Percentiles rank a stretch among this genome's conserved stretches.
phyloP scores from a whole-genome alignment of 2,888 invertebrate genomes.

The Blera fallax region DNA sequence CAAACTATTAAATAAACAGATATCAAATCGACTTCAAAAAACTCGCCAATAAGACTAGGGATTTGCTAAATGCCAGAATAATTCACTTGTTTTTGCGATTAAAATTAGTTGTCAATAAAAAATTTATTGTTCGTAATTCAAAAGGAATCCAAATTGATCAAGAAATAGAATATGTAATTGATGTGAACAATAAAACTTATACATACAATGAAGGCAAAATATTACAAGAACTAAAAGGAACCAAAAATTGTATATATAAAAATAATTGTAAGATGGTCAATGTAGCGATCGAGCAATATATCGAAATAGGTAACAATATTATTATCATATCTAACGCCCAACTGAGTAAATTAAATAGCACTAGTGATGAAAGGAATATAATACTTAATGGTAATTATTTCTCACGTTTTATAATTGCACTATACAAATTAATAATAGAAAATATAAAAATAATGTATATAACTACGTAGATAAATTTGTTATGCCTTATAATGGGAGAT shows the following conservation, averaged over 20 bases:
- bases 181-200: not conserved
- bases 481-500: not conserved
- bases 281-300: too few relatives aligned
- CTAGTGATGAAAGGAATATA: too few relatives aligned
- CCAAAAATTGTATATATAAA: not conserved
- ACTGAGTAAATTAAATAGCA: too few relatives aligned
- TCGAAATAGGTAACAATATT: too few relatives aligned
- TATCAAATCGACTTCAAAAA: too few relatives aligned
- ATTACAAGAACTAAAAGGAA: not conserved
- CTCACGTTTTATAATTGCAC: too few relatives aligned
- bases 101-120: not conserved
- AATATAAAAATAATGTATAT: too few relatives aligned
- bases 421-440: too few relatives aligned
- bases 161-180: not conserved
- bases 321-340: too few relatives aligned
- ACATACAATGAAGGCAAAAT: not conserved
- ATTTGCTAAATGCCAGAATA: not conserved
- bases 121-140: not conserved
- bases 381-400: too few relatives aligned
- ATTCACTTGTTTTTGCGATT: not conserved
- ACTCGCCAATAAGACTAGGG: too few relatives aligned
- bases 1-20: too few relatives aligned
- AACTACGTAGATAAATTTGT: not conserved
- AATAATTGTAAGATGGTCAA: not conserved
- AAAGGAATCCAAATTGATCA: not conserved